Base-by-base conservation (phyloP, 2,888 invertebrate genomes). In the Euphydryas editha region DNA sequence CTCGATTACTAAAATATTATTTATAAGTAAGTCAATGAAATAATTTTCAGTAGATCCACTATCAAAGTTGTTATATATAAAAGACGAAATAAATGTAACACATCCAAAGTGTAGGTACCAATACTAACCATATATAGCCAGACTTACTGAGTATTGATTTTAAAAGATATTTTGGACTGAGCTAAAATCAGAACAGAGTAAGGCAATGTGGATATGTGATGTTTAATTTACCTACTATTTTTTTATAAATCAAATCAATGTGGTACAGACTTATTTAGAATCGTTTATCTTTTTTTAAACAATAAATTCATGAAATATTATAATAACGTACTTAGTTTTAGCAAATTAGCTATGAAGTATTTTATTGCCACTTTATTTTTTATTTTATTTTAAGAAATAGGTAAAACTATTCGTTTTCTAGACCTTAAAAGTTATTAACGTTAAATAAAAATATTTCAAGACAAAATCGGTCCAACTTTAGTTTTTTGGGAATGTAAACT, bases 111-210 rank as follows among this genome's bases (percentile, higher is more conserved):
- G 15, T 47, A 61, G 30, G 54, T 44, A 59, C 37, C 62, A 44
- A 59, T 51, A 18, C n/a, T 44, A 49, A 59, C 49, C 61, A 62
- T 24, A 58, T 58, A 36, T 59, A 58, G 56, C 49, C 62, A 49
- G 55, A 44, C 47, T 59, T 30, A 39, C 58, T 54, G 30, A 57
- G 72, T 86, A 88, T 88, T 78, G 88, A 88, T 88, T 86, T 81
- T 71, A 61, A 59, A 72, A 76, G 82, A 78, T 88, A 88, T 88
- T 88, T 87, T 78, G 76, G 84, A 74, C 70, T 67, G 70, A 59
- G 76, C 81, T 84, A 83, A 83, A 85, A 76, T 74, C 72, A 76
- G 80, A 77, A 70, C 67, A 44, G 71, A 75, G 60, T 47, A 51
- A 49, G 47, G 24, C 24, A 39, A 51, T 55, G 36, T 54, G 63